phyloP scores from a whole-genome alignment of 2,888 invertebrate species.

The Pardosa pseudoannulata region DNA sequence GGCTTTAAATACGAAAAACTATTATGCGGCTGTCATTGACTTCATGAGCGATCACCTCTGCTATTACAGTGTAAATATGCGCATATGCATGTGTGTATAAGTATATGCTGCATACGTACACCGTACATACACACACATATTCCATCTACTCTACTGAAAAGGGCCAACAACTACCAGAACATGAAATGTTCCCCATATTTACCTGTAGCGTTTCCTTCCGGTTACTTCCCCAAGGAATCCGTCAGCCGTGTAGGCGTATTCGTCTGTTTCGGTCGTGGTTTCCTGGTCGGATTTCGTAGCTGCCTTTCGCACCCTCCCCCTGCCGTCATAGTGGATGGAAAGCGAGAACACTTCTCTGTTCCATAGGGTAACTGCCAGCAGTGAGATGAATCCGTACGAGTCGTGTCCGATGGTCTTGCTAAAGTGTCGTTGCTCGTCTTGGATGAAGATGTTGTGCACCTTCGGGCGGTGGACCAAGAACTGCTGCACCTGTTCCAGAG shows the following conservation, averaged over 20 bases:
- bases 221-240: constrained; percentile 92
- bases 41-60: no score
- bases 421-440: constrained; percentile 89
- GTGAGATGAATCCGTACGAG: constrained; percentile 71
- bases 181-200: no score
- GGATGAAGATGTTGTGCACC: constrained; percentile 89
- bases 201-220: constrained; percentile 94
- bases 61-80: no score
- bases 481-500: constrained; percentile 87
- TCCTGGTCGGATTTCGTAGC: constrained; percentile 94
- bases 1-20: no score
- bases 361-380: constrained; percentile 73
- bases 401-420: constrained; percentile 80
- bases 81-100: no score
- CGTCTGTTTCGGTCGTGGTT: constrained; percentile 88
- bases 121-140: no score
- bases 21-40: no score
- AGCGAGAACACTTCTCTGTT: constrained; percentile 74
- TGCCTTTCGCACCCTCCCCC: constrained; percentile 78
- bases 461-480: constrained; percentile 85
- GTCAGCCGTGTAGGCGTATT: constrained; percentile 96
- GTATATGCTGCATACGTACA: no score
- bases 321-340: constrained; percentile 77
- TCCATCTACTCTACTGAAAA: no score
- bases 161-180: no score